Conservation (phyloP, 2,888 invertebrate species). For the Rosalia funebris region DNA sequence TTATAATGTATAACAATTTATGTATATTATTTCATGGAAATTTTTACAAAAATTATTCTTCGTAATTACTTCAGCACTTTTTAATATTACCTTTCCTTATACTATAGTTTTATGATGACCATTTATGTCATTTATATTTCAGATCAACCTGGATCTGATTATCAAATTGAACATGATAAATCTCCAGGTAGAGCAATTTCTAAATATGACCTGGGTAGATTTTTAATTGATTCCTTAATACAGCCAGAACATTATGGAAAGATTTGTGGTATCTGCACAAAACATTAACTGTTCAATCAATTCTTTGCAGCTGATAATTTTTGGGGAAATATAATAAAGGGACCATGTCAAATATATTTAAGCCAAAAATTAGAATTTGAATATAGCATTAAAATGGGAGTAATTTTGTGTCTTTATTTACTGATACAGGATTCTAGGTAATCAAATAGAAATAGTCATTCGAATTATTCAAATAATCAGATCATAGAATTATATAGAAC, state of each 20-base stretch:
- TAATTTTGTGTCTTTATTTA: no score
- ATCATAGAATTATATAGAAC: no score
- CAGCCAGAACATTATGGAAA: constrained; percentile 76
- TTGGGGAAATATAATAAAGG: constrained; percentile 2
- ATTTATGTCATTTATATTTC: no score
- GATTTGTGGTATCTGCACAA: constrained; percentile 72
- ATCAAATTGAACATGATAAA: constrained; percentile 71
- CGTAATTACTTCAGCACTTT: constrained; percentile 6
- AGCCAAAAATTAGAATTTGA: constrained; percentile 23
- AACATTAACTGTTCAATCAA: constrained; percentile 36
- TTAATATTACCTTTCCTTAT: no score
- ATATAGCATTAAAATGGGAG: no score
- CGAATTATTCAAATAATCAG: no score
- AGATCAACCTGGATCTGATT: constrained; percentile 74
- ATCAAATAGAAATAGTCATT: no score
- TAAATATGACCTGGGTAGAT: constrained; percentile 80
- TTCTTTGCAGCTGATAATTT: neutral
- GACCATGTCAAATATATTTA: constrained; percentile 8
- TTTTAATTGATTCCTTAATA: constrained; percentile 77
- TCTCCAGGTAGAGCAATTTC: constrained; percentile 74
- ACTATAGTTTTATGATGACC: no score
- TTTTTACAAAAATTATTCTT: neutral
- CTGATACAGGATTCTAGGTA: no score
- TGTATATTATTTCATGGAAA: neutral
- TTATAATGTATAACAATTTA: neutral